Evolutionary conservation across 2,888 invertebrate genomes (phyloP), one percentile per base, ranked within the genome.

Genomic region (Lithophane ornitopus): DNA sequence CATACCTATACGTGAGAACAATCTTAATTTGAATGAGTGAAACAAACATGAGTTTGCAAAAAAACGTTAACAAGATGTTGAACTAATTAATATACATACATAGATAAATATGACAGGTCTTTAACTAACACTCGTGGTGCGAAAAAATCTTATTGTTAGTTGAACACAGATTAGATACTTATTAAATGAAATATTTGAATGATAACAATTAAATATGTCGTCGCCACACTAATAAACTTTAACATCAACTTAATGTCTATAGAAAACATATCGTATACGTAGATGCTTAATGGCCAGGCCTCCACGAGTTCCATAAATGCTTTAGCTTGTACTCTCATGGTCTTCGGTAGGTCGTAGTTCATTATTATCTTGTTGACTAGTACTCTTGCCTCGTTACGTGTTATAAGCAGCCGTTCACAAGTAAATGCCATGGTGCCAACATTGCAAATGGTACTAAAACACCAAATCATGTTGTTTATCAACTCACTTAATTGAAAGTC

Each of bases 201-300:
- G 41, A 94, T 90, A 54, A 95, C 91, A 85, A 95, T 94, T 65
- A 95, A 90, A 83, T 94, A 95, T 0, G 94, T 94, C 0, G 95
- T 94, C 28, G 94, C 91, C 3, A 94, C 92, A 80, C 94, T 94
- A 44, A 94, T 90, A 79, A 94, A 95, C 70, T 94, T 94, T 8
- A 95, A 85, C 85, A 94, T 92, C 6, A 95, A 82, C 2, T 93
- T 93, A 44, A 94, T 91, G 80, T 95, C 93, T 6, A 95, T 89
- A 4, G 92, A 89, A 80, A 95, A 93, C 94, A 95, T 94, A 65
- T 94, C 92, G 68, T 92, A 95, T 4, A 93, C 87, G 62, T 84
- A 89, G 7, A 94, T 88, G 0, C 86, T 84, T 39, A 94, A 80
- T 3, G 93, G 91, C 93, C 94, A 94, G 0, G 93, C 91, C 39